These are phyloP conservation scores for Alloscopus bannaensis DNA, from an alignment of 2,888 invertebrate genomes.

Conservation along the genomic window DNA sequence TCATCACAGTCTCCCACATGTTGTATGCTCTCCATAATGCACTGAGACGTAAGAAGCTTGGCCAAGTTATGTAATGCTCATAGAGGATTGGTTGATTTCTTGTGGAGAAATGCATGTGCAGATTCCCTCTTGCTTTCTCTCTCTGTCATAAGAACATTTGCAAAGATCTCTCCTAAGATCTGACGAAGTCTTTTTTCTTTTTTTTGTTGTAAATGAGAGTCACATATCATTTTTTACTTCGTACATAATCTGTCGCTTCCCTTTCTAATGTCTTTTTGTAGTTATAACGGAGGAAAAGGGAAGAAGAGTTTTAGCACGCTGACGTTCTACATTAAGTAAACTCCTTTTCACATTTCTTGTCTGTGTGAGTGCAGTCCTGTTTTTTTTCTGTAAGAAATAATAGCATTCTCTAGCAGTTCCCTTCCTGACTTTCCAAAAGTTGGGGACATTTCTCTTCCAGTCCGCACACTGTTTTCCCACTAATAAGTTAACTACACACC, in stretches of 20 bases:
- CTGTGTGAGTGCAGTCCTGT: too few relatives aligned
- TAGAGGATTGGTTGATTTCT: too few relatives aligned
- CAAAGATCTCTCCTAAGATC: neutral
- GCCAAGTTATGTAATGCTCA: too few relatives aligned
- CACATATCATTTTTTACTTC: slow-evolving; percentile 13
- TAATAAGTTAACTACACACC: slow-evolving; percentile 38
- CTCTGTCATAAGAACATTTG: neutral
- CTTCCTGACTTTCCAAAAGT: too few relatives aligned
- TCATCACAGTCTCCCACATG: too few relatives aligned
- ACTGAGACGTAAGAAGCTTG: neutral
- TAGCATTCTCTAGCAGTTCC: too few relatives aligned
- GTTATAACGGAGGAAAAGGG: too few relatives aligned
- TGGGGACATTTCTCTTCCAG: neutral
- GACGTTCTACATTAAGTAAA: too few relatives aligned
- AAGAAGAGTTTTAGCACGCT: too few relatives aligned
- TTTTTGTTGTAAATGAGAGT: neutral
- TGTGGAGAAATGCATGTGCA: neutral
- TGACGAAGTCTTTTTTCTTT: neutral
- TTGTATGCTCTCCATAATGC: too few relatives aligned
- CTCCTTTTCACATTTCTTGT: too few relatives aligned
- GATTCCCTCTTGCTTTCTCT: too few relatives aligned
- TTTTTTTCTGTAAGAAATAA: neutral
- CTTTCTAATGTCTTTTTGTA: neutral
- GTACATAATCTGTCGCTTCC: neutral
- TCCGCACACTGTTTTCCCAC: neutral